Evolutionary conservation across 2,888 invertebrate genomes (phyloP), one percentile per base, ranked within the genome.

Genomic region (Drosophila putrida): DNA sequence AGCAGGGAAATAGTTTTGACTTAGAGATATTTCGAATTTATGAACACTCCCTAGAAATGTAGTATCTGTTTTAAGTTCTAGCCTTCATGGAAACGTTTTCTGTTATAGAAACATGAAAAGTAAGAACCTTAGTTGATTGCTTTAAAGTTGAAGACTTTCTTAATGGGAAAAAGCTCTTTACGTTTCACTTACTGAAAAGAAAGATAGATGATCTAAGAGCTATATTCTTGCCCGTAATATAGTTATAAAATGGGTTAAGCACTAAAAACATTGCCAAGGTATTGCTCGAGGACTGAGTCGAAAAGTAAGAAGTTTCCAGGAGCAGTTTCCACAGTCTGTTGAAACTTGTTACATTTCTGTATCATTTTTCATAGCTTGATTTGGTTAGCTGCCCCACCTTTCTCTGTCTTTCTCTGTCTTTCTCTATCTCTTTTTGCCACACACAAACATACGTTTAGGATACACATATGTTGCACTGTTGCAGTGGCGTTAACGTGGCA

Each of bases 401-500:
- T 46, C 39, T 31, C 11, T 10, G 28, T 27, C 15, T 20, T 20
- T 50, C 8, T 6, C 39, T 20, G 5, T 31, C 31, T 31, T 6
- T 2, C 31, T 10, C 11, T 20, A 20, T 27, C 20, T 8, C 33
- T 27, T 4, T 11, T 13, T 15, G 6, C 4, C 49, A 31, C 49
- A 33, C 13, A 39, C 39, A 31, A 1, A 13, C 39, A 13, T 39
- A 25, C 41, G 20, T 20, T 20, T 20, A 20, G 20, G 20, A 43
- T 50, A 43, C 9, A 28, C 15, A 60, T 50, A 50, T 50, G 59
- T 50, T 50, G 59, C 58, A 59, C 13, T 41, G 36, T 41, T 71
- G 72, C 43, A 44, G 15, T 47, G 67, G 72, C 65, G 79, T 75
- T 74, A 74, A 70, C 72, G 44, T 64, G 57, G 53, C 68, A 65